phyloP scores from a whole-genome alignment of 2,888 invertebrate species.

The Pristionchus fissidentatus region DNA sequence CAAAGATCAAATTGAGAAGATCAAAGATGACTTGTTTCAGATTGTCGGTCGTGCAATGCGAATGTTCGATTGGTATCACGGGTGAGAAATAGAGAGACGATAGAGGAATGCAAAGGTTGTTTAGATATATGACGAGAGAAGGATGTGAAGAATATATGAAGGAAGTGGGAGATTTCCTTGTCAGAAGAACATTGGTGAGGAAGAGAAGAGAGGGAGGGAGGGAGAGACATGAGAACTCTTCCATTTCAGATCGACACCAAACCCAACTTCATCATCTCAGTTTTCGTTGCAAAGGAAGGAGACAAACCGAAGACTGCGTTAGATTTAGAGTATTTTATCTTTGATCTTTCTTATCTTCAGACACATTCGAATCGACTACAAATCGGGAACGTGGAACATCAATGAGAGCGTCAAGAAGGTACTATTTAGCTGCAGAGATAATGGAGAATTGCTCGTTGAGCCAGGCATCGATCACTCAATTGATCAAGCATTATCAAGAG shows the following conservation, averaged over 20 bases:
- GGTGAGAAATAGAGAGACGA: neutral
- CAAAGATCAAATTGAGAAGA: neutral
- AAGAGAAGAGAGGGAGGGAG: neutral
- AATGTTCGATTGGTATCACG: slow-evolving; percentile 31
- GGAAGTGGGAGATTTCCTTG: slow-evolving; percentile 32
- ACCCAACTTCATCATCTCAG: slow-evolving; percentile 20
- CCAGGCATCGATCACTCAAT: slow-evolving; percentile 4
- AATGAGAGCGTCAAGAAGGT: slow-evolving; percentile 26
- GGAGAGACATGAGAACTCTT: too few relatives aligned
- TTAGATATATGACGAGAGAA: slow-evolving; percentile 26
- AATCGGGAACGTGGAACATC: slow-evolving; percentile 19
- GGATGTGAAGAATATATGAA: slow-evolving; percentile 29
- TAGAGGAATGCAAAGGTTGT: neutral
- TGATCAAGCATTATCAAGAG: slow-evolving; percentile 32
- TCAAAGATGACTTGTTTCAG: slow-evolving; percentile 23
- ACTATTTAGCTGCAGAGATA: too few relatives aligned
- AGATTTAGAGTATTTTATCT: neutral
- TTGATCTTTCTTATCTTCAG: slow-evolving; percentile 10
- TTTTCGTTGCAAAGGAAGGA: slow-evolving; percentile 20
- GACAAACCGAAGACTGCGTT: slow-evolving; percentile 21
- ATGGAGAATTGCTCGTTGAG: neutral
- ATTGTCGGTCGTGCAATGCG: slow-evolving; percentile 31
- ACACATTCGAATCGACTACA: slow-evolving; percentile 39
- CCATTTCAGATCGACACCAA: slow-evolving; percentile 13
- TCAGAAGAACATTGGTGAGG: slow-evolving; percentile 22